A percentile compares a stretch with the other conserved stretches of the same genome.
Evolutionary conservation across 2,888 invertebrate genomes (phyloP).

Genomic region (Abrostola tripartita): DNA sequence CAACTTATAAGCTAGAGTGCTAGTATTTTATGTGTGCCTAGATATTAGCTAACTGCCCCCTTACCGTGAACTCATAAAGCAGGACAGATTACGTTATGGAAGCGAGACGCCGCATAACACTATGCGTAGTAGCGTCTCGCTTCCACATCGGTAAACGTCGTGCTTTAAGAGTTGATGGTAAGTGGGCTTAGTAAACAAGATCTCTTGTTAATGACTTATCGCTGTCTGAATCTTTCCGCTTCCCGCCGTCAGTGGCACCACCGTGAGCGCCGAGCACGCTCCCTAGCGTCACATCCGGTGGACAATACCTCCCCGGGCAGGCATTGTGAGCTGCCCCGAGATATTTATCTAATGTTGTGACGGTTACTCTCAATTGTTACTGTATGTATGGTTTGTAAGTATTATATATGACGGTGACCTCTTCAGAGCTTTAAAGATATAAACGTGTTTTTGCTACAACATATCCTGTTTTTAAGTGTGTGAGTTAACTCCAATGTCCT

Average conservation of each 20-base stretch:
- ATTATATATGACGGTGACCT: not conserved
- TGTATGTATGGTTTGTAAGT: slow-evolving; percentile 3
- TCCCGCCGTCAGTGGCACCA: slow-evolving; percentile 55
- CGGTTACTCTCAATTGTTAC: slow-evolving; percentile 24
- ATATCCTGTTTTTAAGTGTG: not conserved
- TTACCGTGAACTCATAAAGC: no score
- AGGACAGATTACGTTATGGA: no score
- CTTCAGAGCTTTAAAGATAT: not conserved
- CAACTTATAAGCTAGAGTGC: no score
- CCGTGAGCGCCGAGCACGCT: slow-evolving; percentile 16
- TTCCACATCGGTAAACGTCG: no score
- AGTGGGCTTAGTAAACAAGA: no score
- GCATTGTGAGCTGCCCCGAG: slow-evolving; percentile 32
- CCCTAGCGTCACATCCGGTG: slow-evolving; percentile 53
- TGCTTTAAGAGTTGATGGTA: no score
- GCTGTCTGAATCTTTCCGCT: not conserved
- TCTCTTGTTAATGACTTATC: no score
- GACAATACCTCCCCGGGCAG: slow-evolving; percentile 36
- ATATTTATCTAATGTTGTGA: slow-evolving; percentile 54
- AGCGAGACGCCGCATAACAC: no score
- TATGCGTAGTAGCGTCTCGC: no score
- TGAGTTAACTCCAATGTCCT: no score
- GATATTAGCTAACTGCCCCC: no score
- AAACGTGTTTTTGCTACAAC: slow-evolving; percentile 5
- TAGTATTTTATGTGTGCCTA: no score